phyloP scores from a whole-genome alignment of 64 coral and sea anemone species.

The Actinia tenebrosa region DNA sequence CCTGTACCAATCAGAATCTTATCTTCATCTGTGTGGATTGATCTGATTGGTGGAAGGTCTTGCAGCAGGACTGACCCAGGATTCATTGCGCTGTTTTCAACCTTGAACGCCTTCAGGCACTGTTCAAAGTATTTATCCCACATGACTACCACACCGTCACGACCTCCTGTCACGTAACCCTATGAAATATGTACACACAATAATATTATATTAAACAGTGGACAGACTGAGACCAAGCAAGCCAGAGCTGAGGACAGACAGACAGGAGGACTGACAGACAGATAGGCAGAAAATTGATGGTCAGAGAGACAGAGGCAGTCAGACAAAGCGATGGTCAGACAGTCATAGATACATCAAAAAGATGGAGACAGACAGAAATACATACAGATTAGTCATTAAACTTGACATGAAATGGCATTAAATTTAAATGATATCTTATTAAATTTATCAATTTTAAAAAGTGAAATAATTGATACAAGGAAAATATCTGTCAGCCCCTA shows the following conservation, averaged over 20 bases:
- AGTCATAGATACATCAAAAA: neutral
- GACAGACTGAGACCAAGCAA: no score
- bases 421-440: no score
- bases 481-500: no score
- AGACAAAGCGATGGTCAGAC: neutral
- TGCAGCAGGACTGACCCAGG: constrained; percentile 83
- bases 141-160: constrained; percentile 90
- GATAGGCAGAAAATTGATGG: no score
- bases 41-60: constrained; percentile 85
- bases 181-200: neutral
- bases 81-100: constrained; percentile 84
- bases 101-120: constrained; percentile 92
- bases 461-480: no score
- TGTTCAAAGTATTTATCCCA: constrained; percentile 95
- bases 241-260: no score
- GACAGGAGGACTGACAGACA: neutral
- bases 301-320: neutral
- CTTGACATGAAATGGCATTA: neutral
- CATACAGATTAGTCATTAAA: neutral
- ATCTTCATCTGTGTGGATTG: constrained; percentile 86
- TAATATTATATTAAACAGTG: no score
- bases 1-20: constrained; percentile 97
- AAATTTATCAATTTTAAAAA: no score
- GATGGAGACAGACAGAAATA: neutral
- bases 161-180: constrained; percentile 96